A percentile compares a stretch with the other conserved stretches of the same genome.
phyloP scores from a whole-genome alignment of 2,113 vertebrate species.

The Rhineura floridana region DNA sequence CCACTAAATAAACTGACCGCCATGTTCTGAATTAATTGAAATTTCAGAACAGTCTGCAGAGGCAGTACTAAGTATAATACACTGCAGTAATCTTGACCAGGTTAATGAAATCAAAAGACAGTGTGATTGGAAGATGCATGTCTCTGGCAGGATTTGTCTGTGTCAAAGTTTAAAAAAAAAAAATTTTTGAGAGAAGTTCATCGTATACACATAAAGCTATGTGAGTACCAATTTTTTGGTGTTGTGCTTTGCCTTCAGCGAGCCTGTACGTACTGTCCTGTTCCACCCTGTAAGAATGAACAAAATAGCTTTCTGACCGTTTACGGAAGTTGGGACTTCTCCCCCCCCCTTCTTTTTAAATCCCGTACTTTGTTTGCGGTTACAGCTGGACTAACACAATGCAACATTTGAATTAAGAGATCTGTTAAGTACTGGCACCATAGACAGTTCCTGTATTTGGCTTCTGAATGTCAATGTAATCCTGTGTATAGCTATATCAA shows the following conservation, averaged over 20 bases:
- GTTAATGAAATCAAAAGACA: neutral
- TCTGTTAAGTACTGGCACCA: constrained; percentile 76
- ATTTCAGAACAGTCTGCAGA: neutral
- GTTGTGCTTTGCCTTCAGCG: constrained; percentile 2
- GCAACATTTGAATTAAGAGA: constrained; percentile 73
- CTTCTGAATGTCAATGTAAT: constrained; percentile 70
- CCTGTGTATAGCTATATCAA: constrained; percentile 73
- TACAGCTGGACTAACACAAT: constrained; percentile 82
- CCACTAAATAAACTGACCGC: neutral
- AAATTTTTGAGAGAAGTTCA: neutral
- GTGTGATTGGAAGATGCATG: neutral
- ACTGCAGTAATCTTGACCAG: neutral
- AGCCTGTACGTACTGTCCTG: neutral
- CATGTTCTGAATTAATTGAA: neutral
- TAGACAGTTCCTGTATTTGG: constrained; percentile 64
- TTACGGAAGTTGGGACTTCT: constrained; percentile 69
- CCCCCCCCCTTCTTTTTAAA: constrained; percentile 33
- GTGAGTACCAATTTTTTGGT: neutral
- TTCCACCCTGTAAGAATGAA: constrained; percentile 27
- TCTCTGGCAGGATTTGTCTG: neutral
- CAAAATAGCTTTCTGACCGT: constrained; percentile 54
- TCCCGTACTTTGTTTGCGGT: constrained; percentile 68
- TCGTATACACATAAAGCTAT: neutral
- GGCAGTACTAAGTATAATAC: too few species aligned
- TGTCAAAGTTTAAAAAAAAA: neutral